Evolutionary conservation across 2,797 vertebrate species (phyloP).

Genomic region (Synaphobranchus kaupii): DNA sequence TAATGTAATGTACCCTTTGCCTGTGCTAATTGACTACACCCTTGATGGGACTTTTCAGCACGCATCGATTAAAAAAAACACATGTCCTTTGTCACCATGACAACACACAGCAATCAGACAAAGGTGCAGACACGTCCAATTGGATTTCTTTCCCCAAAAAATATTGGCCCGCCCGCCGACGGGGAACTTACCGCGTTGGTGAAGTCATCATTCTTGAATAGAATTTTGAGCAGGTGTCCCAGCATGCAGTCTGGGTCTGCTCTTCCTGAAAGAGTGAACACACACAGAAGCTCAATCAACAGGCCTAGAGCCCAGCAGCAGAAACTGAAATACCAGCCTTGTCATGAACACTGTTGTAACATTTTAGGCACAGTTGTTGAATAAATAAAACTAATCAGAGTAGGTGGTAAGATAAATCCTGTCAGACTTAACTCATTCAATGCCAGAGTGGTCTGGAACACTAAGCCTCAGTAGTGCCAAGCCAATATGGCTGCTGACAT

Average conservation of each 20-base stretch:
- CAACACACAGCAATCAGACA: neutral
- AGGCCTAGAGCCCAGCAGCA: neutral
- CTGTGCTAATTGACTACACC: neutral
- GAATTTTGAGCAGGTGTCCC: slow-evolving; percentile 94
- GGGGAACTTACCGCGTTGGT: slow-evolving; percentile 90
- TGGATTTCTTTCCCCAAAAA: neutral
- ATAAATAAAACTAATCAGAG: no score
- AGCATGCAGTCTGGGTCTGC: slow-evolving; percentile 96
- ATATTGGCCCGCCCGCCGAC: neutral
- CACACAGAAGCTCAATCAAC: neutral
- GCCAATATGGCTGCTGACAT: no score
- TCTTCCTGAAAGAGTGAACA: slow-evolving; percentile 75
- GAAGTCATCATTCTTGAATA: slow-evolving; percentile 99
- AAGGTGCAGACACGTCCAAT: neutral
- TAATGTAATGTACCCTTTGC: neutral
- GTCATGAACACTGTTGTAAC: no score
- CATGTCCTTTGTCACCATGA: neutral
- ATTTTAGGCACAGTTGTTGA: no score
- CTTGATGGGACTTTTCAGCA: no score
- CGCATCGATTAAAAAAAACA: neutral
- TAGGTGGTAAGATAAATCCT: no score
- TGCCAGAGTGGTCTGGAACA: no score
- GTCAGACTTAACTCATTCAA: no score
- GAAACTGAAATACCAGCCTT: neutral
- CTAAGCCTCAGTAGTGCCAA: no score